Evolutionary conservation across 2,888 invertebrate genomes (phyloP).

Genomic region (Scelioninae gen. 2): DNA sequence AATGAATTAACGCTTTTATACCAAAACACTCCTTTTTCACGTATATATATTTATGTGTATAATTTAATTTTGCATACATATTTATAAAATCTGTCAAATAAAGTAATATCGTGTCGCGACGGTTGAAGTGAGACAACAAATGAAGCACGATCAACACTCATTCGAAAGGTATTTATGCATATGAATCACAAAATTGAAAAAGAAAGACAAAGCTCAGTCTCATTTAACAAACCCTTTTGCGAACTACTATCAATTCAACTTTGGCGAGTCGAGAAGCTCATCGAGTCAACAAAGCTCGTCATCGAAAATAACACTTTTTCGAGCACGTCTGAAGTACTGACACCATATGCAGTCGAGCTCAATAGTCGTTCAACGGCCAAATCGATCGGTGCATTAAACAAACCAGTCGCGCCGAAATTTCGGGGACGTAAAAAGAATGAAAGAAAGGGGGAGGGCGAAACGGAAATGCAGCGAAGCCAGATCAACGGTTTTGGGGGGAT

Average conservation of each 20-base stretch:
- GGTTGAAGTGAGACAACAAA: neutral
- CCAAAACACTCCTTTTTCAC: no score
- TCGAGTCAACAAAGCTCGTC: slow-evolving; percentile 12
- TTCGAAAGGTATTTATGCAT: no score
- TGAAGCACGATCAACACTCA: neutral
- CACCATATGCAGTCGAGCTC: slow-evolving; percentile 11
- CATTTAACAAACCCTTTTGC: no score
- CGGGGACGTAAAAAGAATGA: neutral
- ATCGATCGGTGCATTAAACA: slow-evolving; percentile 30
- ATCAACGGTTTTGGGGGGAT: neutral
- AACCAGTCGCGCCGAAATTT: slow-evolving; percentile 1
- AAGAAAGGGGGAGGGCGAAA: neutral
- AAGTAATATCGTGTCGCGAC: no score
- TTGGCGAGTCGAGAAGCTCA: neutral
- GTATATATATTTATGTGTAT: no score
- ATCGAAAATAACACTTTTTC: slow-evolving; percentile 17
- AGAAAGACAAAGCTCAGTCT: neutral
- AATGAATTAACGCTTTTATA: no score
- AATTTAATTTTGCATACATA: no score
- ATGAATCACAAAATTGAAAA: neutral
- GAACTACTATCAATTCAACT: slow-evolving; percentile 9
- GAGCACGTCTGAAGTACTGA: slow-evolving; percentile 5
- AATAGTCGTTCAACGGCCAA: slow-evolving; percentile 17
- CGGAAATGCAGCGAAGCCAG: neutral
- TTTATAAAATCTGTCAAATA: no score